Evolutionary conservation across 2,113 vertebrate genomes (phyloP).

Genomic region (Tragelaphus strepsiceros): DNA sequence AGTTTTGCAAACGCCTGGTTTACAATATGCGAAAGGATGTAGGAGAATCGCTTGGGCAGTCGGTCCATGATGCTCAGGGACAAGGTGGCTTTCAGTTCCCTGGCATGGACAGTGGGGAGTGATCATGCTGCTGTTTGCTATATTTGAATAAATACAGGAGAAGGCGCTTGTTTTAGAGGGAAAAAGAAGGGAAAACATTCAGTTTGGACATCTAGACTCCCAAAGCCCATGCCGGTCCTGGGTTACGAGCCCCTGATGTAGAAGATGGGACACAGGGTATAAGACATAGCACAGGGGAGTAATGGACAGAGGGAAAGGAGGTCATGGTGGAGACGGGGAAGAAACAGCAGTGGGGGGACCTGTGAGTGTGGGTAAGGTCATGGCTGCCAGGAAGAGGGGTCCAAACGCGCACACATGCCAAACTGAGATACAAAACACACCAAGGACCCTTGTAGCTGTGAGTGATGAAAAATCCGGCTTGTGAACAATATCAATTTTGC

Average conservation of each 20-base stretch:
- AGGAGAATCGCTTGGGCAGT: background rate
- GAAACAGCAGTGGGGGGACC: rapidly evolving
- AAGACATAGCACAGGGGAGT: rapidly evolving
- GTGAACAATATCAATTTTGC: background rate
- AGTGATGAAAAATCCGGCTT: background rate
- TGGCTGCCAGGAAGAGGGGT: background rate
- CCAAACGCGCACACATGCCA: no score
- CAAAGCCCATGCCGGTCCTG: background rate
- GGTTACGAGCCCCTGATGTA: background rate
- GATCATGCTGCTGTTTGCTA: background rate
- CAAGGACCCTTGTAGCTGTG: background rate
- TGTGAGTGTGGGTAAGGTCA: background rate
- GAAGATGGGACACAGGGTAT: background rate
- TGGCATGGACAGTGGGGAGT: background rate
- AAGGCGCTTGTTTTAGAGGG: background rate
- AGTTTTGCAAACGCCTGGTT: background rate
- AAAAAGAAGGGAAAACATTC: background rate
- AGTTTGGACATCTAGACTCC: background rate
- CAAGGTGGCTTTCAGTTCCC: background rate
- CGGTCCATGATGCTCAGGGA: background rate
- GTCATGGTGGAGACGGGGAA: background rate
- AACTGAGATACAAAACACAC: background rate
- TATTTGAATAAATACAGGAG: background rate
- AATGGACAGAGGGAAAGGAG: background rate
- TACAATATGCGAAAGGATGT: rapidly evolving